Evolutionary conservation across 2,113 vertebrate genomes (phyloP).

Genomic region (Lamprotornis superbus): DNA sequence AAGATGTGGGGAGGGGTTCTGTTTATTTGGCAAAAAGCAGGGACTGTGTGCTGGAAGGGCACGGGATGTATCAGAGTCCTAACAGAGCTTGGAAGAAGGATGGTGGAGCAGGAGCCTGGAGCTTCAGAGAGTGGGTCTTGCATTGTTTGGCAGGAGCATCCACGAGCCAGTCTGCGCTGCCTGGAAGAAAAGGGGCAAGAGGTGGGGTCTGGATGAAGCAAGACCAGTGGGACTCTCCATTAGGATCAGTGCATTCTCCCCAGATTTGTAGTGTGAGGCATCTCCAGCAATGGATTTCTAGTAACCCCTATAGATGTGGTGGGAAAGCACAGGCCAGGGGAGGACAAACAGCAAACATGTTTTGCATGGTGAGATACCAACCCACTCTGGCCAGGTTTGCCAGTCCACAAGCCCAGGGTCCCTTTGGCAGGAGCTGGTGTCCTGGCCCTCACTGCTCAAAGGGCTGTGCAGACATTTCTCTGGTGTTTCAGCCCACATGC

Average conservation of each 20-base stretch:
- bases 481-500: neutral
- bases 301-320: neutral
- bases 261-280: neutral
- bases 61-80: neutral
- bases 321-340: neutral
- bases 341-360: neutral
- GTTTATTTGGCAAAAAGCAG: constrained; percentile 39
- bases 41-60: neutral
- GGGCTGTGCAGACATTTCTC: neutral
- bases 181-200: neutral
- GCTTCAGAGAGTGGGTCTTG: neutral
- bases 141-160: neutral
- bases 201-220: neutral
- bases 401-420: neutral
- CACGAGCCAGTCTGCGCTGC: accelerated
- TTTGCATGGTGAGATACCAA: neutral
- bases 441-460: neutral
- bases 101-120: neutral
- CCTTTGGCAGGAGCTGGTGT: accelerated
- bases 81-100: neutral
- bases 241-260: neutral
- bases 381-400: neutral
- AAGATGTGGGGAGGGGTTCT: neutral
- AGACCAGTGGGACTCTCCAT: neutral
- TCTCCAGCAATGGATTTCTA: neutral